phyloP scores from a whole-genome alignment of 2,113 vertebrate species.

The Fregetta grallaria region DNA sequence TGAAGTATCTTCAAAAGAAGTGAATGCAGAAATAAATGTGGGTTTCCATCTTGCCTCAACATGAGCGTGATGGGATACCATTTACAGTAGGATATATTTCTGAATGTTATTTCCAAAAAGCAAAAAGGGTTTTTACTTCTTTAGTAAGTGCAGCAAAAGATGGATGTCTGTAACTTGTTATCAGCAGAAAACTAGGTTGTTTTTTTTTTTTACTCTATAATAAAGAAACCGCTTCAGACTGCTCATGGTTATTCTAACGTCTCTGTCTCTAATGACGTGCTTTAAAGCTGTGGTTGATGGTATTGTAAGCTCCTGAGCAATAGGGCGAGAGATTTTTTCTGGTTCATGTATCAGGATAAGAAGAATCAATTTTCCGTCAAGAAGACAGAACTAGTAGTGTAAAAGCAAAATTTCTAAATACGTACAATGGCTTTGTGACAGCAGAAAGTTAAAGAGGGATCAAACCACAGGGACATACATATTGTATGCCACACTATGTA shows the following conservation, averaged over 20 bases:
- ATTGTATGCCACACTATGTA: not conserved
- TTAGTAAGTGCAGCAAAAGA: not conserved
- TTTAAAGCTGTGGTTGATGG: not conserved
- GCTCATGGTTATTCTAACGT: not conserved
- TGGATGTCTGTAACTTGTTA: not conserved
- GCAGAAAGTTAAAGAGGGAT: not conserved
- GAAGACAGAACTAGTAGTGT: not conserved
- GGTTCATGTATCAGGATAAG: not conserved
- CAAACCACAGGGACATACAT: not conserved
- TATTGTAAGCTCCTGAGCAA: not conserved
- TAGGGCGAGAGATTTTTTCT: not conserved
- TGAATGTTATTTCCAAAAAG: not conserved
- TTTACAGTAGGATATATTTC: not conserved
- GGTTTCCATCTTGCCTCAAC: not conserved
- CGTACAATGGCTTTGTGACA: not conserved
- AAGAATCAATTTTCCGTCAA: conserved; percentile 38
- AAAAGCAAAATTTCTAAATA: not conserved
- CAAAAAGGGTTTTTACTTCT: not conserved
- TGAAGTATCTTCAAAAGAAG: not conserved
- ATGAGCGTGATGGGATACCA: not conserved
- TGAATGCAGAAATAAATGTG: not conserved
- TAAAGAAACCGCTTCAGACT: not conserved
- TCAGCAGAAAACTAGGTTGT: not conserved
- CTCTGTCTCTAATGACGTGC: not conserved
- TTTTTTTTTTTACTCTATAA: not conserved